Conservation (phyloP, 2,113 vertebrate genomes). For the Bolborhynchus lineola region DNA sequence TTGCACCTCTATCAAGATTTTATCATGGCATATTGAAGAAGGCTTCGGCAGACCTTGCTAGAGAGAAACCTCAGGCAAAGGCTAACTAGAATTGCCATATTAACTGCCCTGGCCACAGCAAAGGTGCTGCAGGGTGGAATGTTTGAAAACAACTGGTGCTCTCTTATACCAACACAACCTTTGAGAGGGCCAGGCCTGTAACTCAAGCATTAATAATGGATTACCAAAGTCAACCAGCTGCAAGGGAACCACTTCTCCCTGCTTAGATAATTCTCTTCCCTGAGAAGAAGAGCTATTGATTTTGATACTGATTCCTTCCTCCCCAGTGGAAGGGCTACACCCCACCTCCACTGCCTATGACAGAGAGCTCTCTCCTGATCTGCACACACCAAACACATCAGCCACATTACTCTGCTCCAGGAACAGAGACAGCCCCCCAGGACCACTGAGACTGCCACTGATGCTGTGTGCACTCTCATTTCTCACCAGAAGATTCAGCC, state of each 20-base stretch:
- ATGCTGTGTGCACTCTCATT: accelerated
- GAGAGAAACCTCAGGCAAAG: background rate
- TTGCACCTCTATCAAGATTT: background rate
- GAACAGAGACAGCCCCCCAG: background rate
- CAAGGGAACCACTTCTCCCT: constrained; percentile 45
- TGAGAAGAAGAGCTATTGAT: constrained; percentile 58
- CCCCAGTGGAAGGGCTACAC: background rate
- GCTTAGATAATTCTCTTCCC: constrained; percentile 23
- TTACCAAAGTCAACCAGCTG: constrained; percentile 48
- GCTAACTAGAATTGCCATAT: background rate
- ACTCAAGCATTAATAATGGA: constrained; percentile 50
- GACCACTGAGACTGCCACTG: accelerated
- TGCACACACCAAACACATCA: background rate
- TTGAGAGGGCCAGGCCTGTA: background rate
- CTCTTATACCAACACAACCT: background rate
- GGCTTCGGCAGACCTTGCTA: background rate
- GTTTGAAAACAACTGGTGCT: background rate
- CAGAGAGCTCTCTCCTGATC: background rate
- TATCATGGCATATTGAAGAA: background rate
- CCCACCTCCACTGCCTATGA: background rate
- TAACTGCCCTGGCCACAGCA: background rate
- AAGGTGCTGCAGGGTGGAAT: background rate
- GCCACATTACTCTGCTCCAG: background rate
- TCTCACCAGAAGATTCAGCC: background rate
- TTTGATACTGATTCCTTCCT: constrained; percentile 52